phyloP scores from a whole-genome alignment of 2,888 invertebrate genomes.

The Zaprionus lineosus region DNA sequence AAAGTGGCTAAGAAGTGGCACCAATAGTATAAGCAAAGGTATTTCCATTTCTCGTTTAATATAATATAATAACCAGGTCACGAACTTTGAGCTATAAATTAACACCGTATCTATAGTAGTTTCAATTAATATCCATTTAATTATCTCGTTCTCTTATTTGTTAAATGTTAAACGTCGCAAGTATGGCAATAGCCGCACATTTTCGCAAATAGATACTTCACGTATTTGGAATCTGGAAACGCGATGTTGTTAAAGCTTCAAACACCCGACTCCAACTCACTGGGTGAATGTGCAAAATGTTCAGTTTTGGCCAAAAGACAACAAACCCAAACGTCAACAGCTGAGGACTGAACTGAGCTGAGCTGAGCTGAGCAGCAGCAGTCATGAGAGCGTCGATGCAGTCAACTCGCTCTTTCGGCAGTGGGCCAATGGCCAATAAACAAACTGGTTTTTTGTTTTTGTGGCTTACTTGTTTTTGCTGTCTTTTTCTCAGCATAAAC shows the following conservation, averaged over 20 bases:
- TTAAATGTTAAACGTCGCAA: conserved; percentile 36
- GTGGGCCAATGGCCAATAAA: conserved; percentile 27
- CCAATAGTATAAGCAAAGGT: conserved; percentile 38
- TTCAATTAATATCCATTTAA: conserved; percentile 6
- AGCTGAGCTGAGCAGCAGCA: conserved; percentile 29
- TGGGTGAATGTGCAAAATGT: conserved; percentile 66
- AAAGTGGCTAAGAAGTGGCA: conserved; percentile 52
- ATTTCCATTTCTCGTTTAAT: conserved; percentile 50
- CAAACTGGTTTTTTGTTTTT: conserved; percentile 62
- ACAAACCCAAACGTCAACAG: conserved; percentile 29
- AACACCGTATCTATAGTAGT: conserved; percentile 28
- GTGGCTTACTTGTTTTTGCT: not conserved
- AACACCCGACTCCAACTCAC: conserved; percentile 57
- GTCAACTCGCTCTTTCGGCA: conserved; percentile 52
- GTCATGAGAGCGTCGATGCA: conserved; percentile 49
- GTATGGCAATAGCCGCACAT: conserved; percentile 26
- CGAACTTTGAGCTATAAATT: conserved; percentile 22
- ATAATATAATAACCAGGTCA: conserved; percentile 39
- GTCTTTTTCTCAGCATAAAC: conserved; percentile 10
- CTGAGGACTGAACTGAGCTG: conserved; percentile 38
- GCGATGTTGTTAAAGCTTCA: conserved; percentile 57
- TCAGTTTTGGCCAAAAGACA: conserved; percentile 54
- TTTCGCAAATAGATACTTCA: conserved; percentile 18
- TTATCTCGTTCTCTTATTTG: conserved; percentile 9
- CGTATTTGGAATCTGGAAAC: conserved; percentile 5